Conservation (phyloP, 2,888 invertebrate species). For the Archips xylosteana region DNA sequence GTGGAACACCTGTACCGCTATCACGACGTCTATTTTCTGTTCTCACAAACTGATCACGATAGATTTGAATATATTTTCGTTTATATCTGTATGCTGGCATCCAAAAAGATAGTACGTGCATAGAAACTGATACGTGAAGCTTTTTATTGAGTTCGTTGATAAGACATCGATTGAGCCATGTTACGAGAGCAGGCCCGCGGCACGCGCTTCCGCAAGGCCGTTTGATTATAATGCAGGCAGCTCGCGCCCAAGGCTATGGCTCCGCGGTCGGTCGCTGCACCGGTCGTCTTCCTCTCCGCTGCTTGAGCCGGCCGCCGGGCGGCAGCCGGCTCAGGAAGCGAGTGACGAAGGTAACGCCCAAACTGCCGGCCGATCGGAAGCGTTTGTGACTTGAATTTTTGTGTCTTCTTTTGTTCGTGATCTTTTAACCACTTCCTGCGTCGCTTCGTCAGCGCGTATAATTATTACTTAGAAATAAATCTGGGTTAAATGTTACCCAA, state of each 20-base stretch:
- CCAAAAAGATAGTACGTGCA: constrained; percentile 30
- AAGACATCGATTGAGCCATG: constrained; percentile 60
- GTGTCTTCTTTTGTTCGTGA: constrained; percentile 67
- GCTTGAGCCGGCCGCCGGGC: constrained; percentile 55
- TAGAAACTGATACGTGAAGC: constrained; percentile 48
- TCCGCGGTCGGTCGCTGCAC: constrained; percentile 81
- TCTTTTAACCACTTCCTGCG: constrained; percentile 63
- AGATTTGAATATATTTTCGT: constrained; percentile 16
- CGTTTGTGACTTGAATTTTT: constrained; percentile 79
- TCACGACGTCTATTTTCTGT: constrained; percentile 15
- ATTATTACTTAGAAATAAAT: constrained; percentile 17
- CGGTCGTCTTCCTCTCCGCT: constrained; percentile 74
- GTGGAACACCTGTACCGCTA: constrained; percentile 32
- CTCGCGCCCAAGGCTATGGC: constrained; percentile 82
- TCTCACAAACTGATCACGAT: constrained; percentile 24
- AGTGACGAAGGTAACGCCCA: constrained; percentile 75
- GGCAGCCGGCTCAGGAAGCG: constrained; percentile 77
- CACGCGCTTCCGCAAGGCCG: constrained; percentile 85
- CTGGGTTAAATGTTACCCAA: neutral
- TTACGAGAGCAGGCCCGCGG: constrained; percentile 74
- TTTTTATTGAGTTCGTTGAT: constrained; percentile 62
- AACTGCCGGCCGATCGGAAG: constrained; percentile 74
- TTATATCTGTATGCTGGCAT: constrained; percentile 26
- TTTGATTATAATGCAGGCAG: constrained; percentile 83
- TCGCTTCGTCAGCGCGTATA: constrained; percentile 38